Conservation (phyloP, 2,888 invertebrate species). For the Hydroisotoma schaefferi region DNA sequence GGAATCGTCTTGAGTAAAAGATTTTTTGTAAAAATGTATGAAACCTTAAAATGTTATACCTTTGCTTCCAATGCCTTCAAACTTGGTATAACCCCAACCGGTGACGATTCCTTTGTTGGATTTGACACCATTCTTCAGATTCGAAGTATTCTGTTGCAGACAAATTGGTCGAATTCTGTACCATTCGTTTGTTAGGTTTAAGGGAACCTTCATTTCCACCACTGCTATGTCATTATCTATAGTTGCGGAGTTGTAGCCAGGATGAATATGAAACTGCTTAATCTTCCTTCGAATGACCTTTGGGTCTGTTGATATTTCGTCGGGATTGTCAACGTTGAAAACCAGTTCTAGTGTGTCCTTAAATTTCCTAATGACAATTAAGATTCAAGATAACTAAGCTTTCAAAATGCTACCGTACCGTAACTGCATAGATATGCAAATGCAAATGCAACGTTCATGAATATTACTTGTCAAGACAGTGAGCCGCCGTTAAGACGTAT, state of each 20-base stretch:
- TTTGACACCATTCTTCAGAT: not conserved
- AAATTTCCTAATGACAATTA: not conserved
- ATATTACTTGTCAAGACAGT: constrained; percentile 71
- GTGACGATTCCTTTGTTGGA: not conserved
- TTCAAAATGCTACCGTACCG: not conserved
- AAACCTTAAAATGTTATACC: not conserved
- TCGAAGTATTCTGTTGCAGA: not conserved
- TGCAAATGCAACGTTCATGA: not conserved
- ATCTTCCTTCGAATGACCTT: constrained; percentile 21
- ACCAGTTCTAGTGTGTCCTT: constrained; percentile 31
- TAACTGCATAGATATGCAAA: not conserved
- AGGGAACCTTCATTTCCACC: constrained; percentile 12
- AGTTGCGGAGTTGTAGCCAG: constrained; percentile 15
- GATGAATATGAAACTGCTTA: constrained; percentile 26
- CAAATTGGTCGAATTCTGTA: constrained; percentile 8
- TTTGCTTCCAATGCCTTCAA: not conserved
- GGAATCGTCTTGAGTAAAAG: not conserved
- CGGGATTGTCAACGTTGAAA: constrained; percentile 26
- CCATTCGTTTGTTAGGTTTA: constrained; percentile 10
- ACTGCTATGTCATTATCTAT: constrained; percentile 31
- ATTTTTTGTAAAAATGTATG: too few species aligned
- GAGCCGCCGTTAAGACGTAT: constrained; percentile 72
- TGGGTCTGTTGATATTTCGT: constrained; percentile 7
- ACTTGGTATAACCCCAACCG: constrained; percentile 17
- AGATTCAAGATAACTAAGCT: not conserved